Evolutionary conservation across 2,113 vertebrate species (phyloP).

Genomic region (Paracanthobrama guichenoti): DNA sequence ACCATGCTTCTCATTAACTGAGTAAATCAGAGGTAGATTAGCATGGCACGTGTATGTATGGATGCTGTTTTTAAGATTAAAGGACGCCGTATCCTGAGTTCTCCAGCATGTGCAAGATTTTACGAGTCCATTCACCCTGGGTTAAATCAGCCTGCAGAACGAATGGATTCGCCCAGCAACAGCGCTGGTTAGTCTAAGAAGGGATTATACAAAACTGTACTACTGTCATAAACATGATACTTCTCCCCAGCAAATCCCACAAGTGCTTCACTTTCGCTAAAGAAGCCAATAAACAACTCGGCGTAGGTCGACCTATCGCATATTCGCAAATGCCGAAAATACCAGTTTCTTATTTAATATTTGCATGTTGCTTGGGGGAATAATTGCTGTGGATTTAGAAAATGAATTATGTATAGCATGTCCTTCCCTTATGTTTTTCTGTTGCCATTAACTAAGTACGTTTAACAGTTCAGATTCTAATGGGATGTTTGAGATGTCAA

Average conservation of each 20-base stretch:
- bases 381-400: slow-evolving; percentile 26
- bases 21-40: slow-evolving; percentile 13
- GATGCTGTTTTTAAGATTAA: slow-evolving; percentile 26
- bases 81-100: background rate
- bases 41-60: background rate
- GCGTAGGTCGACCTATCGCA: slow-evolving; percentile 2
- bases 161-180: slow-evolving; percentile 36
- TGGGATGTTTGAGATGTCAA: slow-evolving; percentile 13
- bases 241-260: slow-evolving; percentile 14
- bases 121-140: slow-evolving; percentile 15
- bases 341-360: slow-evolving; percentile 17
- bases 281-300: slow-evolving; percentile 2
- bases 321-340: background rate
- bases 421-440: background rate
- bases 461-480: slow-evolving; percentile 25
- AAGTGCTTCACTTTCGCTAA: slow-evolving; percentile 11
- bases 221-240: slow-evolving; percentile 35
- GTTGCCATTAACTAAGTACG: slow-evolving; percentile 4
- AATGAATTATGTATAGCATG: slow-evolving; percentile 30
- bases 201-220: slow-evolving; percentile 50
- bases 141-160: slow-evolving; percentile 34
- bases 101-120: slow-evolving; percentile 18
- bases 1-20: background rate
- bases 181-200: slow-evolving; percentile 32
- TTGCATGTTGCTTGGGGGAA: slow-evolving; percentile 25